Evolutionary conservation across 1,140 invertebrate species (phyloP), one percentile per base, ranked within the genome.

Genomic region (Drosophila melanogaster): DNA sequence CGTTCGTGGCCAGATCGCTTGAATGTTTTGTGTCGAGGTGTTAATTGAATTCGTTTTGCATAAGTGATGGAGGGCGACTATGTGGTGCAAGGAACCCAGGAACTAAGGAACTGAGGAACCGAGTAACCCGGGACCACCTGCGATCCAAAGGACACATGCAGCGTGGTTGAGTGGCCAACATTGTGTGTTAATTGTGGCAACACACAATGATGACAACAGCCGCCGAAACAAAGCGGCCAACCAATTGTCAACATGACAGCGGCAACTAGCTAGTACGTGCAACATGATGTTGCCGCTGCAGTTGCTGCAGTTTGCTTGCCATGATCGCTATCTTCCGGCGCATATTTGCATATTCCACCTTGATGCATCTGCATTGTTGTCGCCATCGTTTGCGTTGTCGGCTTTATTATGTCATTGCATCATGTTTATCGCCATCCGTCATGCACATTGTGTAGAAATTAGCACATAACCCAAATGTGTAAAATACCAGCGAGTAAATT

Each of bases 31-130:
- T 62, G 77, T 66, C 53, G 75, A 91, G 90, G 90, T 91, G 90
- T 91, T 91, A 91, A 91, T 91, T 91, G 90, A 91, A 91, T 91
- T 91, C 90, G 90, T 90, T 91, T 91, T 91, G 90, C 90, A 91
- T 91, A 91, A 90, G 90, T 86, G 81, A 54, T n/a, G 81, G 44
- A 15, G 46, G 35, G 53, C 43, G 33, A 35, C 30, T 49, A 60
- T 30, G 30, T 30, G 64, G 19, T 24, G 17, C 30, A 44, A 41
- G 30, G 49, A 43, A 7, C 10, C 14, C 41, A 24, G 24, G 8
- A 41, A 26, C 24, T 33, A 38, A 1, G 26, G 6, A 26, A 30
- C 26, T 1, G 26, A 30, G 6, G 26, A 30, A 30, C 26, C 26
- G 7, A 8, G 26, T 7, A 8, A 30, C 7, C 7, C 26, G 75